phyloP scores from a whole-genome alignment of 2,888 invertebrate genomes.

The Campoletis raptor region DNA sequence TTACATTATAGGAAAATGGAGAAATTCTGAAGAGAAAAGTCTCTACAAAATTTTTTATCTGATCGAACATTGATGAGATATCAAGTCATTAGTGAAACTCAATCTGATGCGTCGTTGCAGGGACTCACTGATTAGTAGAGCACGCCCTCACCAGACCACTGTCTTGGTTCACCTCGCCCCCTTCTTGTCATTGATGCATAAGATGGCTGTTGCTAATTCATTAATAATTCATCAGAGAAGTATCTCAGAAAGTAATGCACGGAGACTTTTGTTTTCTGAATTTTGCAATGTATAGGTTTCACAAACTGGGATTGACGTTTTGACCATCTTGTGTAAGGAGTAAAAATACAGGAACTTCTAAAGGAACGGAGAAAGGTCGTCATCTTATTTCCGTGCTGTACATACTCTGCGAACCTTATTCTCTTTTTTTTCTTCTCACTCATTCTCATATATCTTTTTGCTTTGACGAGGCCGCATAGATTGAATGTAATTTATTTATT shows the following conservation, averaged over 20 bases:
- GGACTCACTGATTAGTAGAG: background rate
- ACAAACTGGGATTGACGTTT: background rate
- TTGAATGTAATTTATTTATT: constrained; percentile 61
- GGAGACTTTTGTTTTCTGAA: background rate
- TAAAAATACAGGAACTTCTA: constrained; percentile 25
- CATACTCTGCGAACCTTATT: constrained; percentile 31
- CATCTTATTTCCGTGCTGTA: background rate
- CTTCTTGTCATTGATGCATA: background rate
- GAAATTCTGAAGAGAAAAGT: background rate
- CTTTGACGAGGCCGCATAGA: constrained; percentile 6
- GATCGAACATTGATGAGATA: background rate
- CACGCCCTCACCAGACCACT: background rate
- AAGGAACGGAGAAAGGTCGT: constrained; percentile 14
- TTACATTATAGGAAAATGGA: background rate
- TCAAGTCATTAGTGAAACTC: background rate
- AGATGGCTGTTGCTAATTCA: background rate
- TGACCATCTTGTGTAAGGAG: background rate
- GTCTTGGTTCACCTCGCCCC: background rate
- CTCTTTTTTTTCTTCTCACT: constrained; percentile 32
- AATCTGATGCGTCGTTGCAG: background rate
- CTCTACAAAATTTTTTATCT: background rate
- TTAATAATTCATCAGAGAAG: background rate
- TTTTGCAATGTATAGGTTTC: background rate
- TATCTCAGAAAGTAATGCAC: background rate
- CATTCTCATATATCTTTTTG: constrained; percentile 38